A percentile compares a stretch with the other conserved stretches of the same genome.
These are phyloP conservation scores for Prolemur simus DNA, from an alignment of 2,113 vertebrate genomes.

Conservation along the genomic window DNA sequence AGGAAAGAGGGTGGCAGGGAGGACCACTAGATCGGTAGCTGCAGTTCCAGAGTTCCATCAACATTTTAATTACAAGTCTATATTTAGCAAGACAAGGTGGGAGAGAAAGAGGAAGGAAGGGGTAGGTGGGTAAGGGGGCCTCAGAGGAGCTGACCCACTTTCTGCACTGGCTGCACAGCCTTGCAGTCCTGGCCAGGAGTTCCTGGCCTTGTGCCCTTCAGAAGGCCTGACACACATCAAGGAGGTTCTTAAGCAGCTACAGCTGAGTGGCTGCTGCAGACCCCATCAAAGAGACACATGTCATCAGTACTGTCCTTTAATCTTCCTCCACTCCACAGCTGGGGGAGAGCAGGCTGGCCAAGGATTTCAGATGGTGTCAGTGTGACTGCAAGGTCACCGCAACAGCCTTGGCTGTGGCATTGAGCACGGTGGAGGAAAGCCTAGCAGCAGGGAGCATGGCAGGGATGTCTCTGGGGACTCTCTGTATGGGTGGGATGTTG, in stretches of 20 bases:
- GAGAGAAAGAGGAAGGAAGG: conserved; percentile 24
- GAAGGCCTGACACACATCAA: background rate
- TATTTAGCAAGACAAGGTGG: conserved; percentile 71
- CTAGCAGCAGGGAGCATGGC: conserved; percentile 57
- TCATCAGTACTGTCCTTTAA: conserved; percentile 54
- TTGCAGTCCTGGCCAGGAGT: conserved; percentile 51
- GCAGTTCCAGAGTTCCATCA: conserved; percentile 61
- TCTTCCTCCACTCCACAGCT: conserved; percentile 33
- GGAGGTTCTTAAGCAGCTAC: background rate
- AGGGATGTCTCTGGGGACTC: conserved; percentile 94
- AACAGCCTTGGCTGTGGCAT: conserved; percentile 85
- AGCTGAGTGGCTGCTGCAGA: conserved; percentile 49
- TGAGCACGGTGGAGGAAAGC: conserved; percentile 82
- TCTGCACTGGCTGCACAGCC: conserved; percentile 43
- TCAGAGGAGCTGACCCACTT: conserved; percentile 64
- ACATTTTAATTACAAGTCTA: conserved; percentile 77
- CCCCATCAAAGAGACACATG: background rate
- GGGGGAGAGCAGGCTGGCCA: background rate
- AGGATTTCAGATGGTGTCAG: conserved; percentile 35
- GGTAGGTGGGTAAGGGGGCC: conserved; percentile 37
- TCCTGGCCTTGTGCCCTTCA: conserved; percentile 40
- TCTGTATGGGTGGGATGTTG: conserved; percentile 91
- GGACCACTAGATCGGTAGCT: conserved; percentile 17
- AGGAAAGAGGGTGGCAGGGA: conserved; percentile 5
- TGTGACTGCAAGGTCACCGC: conserved; percentile 81